Conservation (phyloP, 2,888 invertebrate species). For the Carabus problematicus region DNA sequence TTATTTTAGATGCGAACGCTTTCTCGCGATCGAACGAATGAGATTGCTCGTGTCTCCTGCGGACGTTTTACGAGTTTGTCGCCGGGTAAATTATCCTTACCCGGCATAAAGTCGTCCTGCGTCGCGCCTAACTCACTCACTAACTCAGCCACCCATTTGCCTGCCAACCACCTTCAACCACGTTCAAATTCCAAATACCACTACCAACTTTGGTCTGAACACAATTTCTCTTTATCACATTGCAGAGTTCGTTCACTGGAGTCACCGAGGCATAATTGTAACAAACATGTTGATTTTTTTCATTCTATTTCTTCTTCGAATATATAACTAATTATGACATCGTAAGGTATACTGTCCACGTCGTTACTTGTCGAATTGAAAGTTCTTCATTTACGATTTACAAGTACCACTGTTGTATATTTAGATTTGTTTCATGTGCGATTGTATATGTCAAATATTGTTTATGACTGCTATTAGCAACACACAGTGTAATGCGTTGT, state of each 20-base stretch:
- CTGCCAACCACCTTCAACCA: slow-evolving; percentile 2
- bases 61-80: slow-evolving; percentile 51
- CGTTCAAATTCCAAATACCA: no score
- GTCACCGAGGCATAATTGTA: background rate
- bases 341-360: slow-evolving; percentile 37
- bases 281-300: slow-evolving; percentile 33
- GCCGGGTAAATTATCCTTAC: slow-evolving; percentile 50
- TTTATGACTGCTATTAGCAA: no score
- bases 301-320: slow-evolving; percentile 5
- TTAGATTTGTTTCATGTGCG: slow-evolving; percentile 30
- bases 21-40: slow-evolving; percentile 10
- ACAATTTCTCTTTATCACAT: background rate
- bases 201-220: no score
- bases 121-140: slow-evolving; percentile 45
- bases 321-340: background rate
- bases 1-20: slow-evolving; percentile 42
- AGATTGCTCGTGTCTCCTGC: slow-evolving; percentile 19
- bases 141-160: slow-evolving; percentile 33
- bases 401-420: slow-evolving; percentile 41
- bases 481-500: no score
- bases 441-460: no score
- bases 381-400: background rate
- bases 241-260: slow-evolving; percentile 1
- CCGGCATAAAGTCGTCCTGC: slow-evolving; percentile 46
- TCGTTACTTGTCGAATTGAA: slow-evolving; percentile 6